phyloP scores from a whole-genome alignment of 2,888 invertebrate genomes.

The Siphonodentalium dalli region DNA sequence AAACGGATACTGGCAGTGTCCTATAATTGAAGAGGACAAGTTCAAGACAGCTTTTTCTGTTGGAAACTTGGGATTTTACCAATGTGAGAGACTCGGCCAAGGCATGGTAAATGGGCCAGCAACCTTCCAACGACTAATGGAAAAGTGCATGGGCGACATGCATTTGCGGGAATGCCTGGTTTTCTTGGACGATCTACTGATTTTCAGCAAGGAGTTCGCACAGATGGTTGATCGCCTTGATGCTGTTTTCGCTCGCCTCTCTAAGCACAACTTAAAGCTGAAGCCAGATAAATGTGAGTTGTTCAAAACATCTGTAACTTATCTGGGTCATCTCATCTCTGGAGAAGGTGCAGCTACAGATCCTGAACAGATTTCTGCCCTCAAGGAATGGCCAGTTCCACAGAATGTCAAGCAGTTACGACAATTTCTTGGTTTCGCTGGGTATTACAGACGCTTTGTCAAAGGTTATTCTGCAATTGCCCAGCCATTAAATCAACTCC shows the following conservation, averaged over 20 bases:
- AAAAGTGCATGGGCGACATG: conserved; percentile 19
- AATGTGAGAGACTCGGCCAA: conserved; percentile 25
- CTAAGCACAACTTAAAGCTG: conserved; percentile 14
- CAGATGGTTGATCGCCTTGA: conserved; percentile 14
- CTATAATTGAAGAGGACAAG: conserved; percentile 14
- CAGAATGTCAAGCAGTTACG: conserved; percentile 8
- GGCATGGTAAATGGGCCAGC: conserved; percentile 23
- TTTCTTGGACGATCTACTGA: conserved; percentile 20
- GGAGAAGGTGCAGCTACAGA: conserved; percentile 18
- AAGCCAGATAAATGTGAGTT: conserved; percentile 23
- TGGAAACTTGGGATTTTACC: conserved; percentile 23
- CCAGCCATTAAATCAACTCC: conserved; percentile 6
- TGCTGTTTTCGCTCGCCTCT: conserved; percentile 14
- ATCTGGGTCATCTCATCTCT: conserved; percentile 14
- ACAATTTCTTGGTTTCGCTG: conserved; percentile 15
- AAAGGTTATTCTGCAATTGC: conserved; percentile 6
- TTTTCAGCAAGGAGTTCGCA: conserved; percentile 16
- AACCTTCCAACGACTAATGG: conserved; percentile 23
- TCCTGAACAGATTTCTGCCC: conserved; percentile 4
- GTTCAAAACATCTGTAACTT: conserved; percentile 12
- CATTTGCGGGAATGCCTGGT: conserved; percentile 20
- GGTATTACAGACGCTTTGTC: conserved; percentile 12
- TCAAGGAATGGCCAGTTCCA: conserved; percentile 9
- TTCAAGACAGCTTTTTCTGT: conserved; percentile 25
- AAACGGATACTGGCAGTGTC: conserved; percentile 19